Evolutionary conservation across 2,888 invertebrate genomes (phyloP).

Genomic region (Sminthurides aquaticus): DNA sequence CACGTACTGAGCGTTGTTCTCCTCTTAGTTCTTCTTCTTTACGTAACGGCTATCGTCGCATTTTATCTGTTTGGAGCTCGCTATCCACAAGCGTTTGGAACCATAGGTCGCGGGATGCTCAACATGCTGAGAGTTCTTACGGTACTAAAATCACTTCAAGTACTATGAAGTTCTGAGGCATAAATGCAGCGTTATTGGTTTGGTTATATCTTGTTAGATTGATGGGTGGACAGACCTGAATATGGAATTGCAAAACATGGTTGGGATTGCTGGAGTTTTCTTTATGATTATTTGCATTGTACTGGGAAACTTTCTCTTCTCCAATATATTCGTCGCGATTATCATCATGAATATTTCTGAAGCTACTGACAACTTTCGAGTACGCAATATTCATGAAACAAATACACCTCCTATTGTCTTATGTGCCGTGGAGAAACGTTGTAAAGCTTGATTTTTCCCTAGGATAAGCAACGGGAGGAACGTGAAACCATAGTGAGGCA

Average conservation of each 20-base stretch:
- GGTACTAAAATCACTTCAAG: conserved; percentile 4
- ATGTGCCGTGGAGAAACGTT: too few relatives aligned
- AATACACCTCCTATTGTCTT: not conserved
- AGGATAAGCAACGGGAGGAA: conserved; percentile 22
- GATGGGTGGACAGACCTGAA: conserved; percentile 41
- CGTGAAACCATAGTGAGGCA: conserved; percentile 25
- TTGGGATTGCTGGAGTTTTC: conserved; percentile 21
- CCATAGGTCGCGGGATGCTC: conserved; percentile 35
- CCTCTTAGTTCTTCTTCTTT: conserved; percentile 36
- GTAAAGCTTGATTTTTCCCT: too few relatives aligned
- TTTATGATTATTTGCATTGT: conserved; percentile 38
- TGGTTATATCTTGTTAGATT: too few relatives aligned
- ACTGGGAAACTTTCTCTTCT: conserved; percentile 41
- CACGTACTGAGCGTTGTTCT: conserved; percentile 40
- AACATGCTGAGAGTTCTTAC: conserved; percentile 35
- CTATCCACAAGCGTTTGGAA: conserved; percentile 27
- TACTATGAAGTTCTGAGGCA: not conserved
- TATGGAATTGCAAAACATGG: conserved; percentile 24
- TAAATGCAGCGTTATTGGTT: too few relatives aligned
- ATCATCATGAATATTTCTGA: conserved; percentile 43
- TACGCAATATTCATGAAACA: conserved; percentile 9
- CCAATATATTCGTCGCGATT: conserved; percentile 43
- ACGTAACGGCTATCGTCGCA: conserved; percentile 38
- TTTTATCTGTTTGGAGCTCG: conserved; percentile 33
- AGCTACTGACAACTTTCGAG: conserved; percentile 38